Conservation (phyloP, 2,797 vertebrate species). For the Alfaro cultratus region DNA sequence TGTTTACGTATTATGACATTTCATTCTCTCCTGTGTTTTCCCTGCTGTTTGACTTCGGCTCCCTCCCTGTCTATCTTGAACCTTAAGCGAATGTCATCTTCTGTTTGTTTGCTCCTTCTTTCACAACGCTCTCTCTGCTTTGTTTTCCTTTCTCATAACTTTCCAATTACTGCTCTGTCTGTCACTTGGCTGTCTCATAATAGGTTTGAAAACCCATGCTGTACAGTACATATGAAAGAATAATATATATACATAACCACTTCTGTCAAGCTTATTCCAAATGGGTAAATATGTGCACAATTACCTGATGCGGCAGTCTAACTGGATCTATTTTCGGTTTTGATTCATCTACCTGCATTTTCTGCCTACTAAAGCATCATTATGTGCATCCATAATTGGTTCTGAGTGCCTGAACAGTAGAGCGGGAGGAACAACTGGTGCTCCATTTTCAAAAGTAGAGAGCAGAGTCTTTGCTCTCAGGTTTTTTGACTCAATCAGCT, state of each 20-base stretch:
- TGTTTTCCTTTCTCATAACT: constrained; percentile 31
- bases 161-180: constrained; percentile 52
- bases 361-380: neutral
- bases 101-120: constrained; percentile 6
- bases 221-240: constrained; percentile 43
- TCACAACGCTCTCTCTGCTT: neutral
- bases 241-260: constrained; percentile 9
- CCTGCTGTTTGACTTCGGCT: neutral
- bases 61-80: neutral
- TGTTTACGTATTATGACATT: constrained; percentile 20
- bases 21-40: constrained; percentile 6
- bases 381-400: neutral
- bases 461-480: neutral
- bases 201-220: constrained; percentile 48
- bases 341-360: neutral
- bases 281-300: constrained; percentile 3
- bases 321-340: neutral
- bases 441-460: neutral
- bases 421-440: neutral
- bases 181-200: constrained; percentile 29
- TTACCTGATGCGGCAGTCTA: neutral
- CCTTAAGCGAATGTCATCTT: neutral
- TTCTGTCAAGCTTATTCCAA: neutral
- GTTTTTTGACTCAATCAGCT: neutral
- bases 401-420: neutral